phyloP scores from a whole-genome alignment of 2,888 invertebrate genomes.

The Melieria picta region DNA sequence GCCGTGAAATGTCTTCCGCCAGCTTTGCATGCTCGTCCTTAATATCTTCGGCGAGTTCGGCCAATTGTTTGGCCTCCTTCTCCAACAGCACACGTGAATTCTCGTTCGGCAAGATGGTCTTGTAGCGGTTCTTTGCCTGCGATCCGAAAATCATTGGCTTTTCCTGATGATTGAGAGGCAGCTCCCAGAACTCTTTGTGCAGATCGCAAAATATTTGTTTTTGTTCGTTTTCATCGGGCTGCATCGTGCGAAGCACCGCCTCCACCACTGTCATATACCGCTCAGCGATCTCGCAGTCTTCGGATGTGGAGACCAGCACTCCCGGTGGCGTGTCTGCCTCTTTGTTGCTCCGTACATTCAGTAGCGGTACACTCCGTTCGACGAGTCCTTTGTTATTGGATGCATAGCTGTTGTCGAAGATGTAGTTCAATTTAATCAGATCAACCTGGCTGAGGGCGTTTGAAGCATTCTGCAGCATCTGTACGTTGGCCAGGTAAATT shows the following conservation, averaged over 20 bases:
- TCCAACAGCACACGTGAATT: constrained; percentile 81
- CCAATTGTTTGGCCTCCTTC: constrained; percentile 52
- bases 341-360: constrained; percentile 36
- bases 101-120: constrained; percentile 89
- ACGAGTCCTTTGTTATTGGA: constrained; percentile 44
- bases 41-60: constrained; percentile 41
- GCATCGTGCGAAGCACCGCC: constrained; percentile 46
- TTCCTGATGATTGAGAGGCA: constrained; percentile 91
- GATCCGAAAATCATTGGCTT: constrained; percentile 90
- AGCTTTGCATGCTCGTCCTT: constrained; percentile 27
- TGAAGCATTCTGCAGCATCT: constrained; percentile 77
- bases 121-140: constrained; percentile 89
- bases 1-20: constrained; percentile 47
- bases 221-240: constrained; percentile 72
- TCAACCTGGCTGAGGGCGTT: constrained; percentile 73
- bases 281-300: constrained; percentile 56
- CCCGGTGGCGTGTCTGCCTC: constrained; percentile 53
- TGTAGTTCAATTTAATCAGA: constrained; percentile 70
- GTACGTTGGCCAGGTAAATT: constrained; percentile 77
- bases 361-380: constrained; percentile 40
- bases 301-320: constrained; percentile 52
- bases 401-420: constrained; percentile 68
- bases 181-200: constrained; percentile 93
- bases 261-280: constrained; percentile 53
- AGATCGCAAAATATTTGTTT: constrained; percentile 73